Base-by-base conservation (phyloP, 2,888 invertebrate species). In the Helobdella robusta region DNA sequence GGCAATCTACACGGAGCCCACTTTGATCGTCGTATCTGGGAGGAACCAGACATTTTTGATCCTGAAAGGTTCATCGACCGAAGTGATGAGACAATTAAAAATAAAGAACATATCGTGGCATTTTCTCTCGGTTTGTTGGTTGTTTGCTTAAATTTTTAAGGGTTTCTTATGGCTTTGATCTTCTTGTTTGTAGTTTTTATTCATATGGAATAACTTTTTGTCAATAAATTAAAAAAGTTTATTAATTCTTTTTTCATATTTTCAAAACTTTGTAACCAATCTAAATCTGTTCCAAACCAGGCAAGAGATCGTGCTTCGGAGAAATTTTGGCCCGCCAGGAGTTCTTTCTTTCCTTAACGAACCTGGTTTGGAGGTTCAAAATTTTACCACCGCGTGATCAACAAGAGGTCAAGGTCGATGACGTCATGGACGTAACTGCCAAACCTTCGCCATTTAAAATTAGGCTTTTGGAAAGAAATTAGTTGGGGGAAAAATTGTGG, bases 31-130 rank as follows among this genome's bases (percentile, higher is more conserved):
- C n/a, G 20, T 4, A 62, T 25, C 25, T 66, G 61, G 61, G 28
- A 18, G 3, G 61, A 61, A 11, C 66, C 66, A 40, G 66, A 63
- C 18, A n/a, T 11, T 20, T 66, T 66, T 34, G 40, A 44, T 8
- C 66, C 66, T 5, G 66, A 66, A 15, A 64, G 66, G 25, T 66
- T 66, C 46, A 64, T 66, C 23, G 35, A 46, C 30, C 25, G 30
- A 5, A 50, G 35, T 28, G 59, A 32, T 20, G 18, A 28, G 34
- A n/a, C 32, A 32, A 15, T 50, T 35, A 34, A 28, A 20, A 11
- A 48, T 4, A 46, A 25, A 18, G 48, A 48, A 8, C 20, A 48
- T 6, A 20, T 48, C 15, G 48, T 48, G 15, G 25, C 48, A 48
- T 48, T 48, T 48, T 48, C 48, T 23, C 48, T 48, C 25, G 48